A percentile compares a stretch with the other conserved stretches of the same genome.
Evolutionary conservation across 2,113 vertebrate species (phyloP).

Genomic region (Gallinago paraguaiae): DNA sequence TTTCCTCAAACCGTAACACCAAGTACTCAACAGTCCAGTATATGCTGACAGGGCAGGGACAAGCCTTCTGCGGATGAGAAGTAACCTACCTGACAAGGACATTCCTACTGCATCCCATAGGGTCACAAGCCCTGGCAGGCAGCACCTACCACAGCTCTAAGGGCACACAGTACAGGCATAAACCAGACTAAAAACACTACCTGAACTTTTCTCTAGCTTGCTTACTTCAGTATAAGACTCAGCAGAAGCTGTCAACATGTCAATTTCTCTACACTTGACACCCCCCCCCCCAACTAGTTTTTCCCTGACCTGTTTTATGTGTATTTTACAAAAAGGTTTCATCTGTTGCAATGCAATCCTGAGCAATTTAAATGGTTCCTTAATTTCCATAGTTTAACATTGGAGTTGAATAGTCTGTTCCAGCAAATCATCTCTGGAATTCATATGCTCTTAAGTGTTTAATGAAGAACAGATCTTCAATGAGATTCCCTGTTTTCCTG

Average conservation of each 20-base stretch:
- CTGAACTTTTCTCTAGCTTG: neutral
- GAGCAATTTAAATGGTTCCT: neutral
- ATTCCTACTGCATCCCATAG: neutral
- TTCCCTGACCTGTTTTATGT: neutral
- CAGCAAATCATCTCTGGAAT: constrained; percentile 1
- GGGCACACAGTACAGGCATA: neutral
- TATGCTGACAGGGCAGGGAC: neutral
- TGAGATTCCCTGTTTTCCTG: neutral
- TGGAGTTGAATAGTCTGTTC: neutral
- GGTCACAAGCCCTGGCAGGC: neutral
- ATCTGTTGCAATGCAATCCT: neutral
- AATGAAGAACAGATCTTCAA: constrained; percentile 35
- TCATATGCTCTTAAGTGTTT: neutral
- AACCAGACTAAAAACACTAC: neutral
- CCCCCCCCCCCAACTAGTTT: neutral
- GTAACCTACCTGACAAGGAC: neutral
- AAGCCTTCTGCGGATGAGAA: neutral
- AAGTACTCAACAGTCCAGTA: neutral
- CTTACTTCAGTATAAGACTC: neutral
- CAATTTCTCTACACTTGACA: neutral
- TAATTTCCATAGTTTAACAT: neutral
- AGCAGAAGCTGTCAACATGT: neutral
- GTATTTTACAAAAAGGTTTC: neutral
- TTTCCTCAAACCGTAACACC: too few relatives aligned
- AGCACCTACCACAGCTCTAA: neutral